Evolutionary conservation across 2,888 invertebrate species (phyloP).

Genomic region (Diloba caeruleocephala): DNA sequence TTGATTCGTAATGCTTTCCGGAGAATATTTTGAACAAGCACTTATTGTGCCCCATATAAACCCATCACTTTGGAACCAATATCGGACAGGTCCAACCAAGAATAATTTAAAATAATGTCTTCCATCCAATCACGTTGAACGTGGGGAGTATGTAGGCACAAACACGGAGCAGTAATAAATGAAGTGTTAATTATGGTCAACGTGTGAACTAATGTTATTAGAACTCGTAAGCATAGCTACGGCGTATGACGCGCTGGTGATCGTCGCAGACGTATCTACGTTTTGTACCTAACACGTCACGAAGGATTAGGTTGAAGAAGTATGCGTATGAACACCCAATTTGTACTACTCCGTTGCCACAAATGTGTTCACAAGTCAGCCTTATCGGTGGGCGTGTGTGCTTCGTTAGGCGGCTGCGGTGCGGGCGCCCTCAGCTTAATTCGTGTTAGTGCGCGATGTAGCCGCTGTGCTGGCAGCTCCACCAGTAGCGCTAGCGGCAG

Average conservation of each 20-base stretch:
- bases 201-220: not conserved
- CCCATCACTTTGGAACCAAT: conserved; percentile 17
- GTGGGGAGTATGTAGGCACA: not conserved
- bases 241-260: no score
- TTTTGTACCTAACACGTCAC: no score
- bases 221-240: no score
- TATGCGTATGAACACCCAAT: not conserved
- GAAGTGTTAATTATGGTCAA: conserved; percentile 3
- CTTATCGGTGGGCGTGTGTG: conserved; percentile 62
- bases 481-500: conserved; percentile 81
- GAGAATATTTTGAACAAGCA: not conserved
- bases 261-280: no score
- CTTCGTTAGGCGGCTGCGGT: conserved; percentile 73
- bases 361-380: conserved; percentile 47
- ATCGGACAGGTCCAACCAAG: conserved; percentile 32
- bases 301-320: no score
- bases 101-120: conserved; percentile 18
- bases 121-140: conserved; percentile 5
- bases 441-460: conserved; percentile 66
- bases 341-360: not conserved
- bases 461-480: conserved; percentile 77
- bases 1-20: no score
- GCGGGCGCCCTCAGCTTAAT: conserved; percentile 56
- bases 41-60: not conserved
- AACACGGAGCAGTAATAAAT: conserved; percentile 8